Base-by-base conservation (phyloP, 2,888 invertebrate species). In the Odontocolon sp. region DNA sequence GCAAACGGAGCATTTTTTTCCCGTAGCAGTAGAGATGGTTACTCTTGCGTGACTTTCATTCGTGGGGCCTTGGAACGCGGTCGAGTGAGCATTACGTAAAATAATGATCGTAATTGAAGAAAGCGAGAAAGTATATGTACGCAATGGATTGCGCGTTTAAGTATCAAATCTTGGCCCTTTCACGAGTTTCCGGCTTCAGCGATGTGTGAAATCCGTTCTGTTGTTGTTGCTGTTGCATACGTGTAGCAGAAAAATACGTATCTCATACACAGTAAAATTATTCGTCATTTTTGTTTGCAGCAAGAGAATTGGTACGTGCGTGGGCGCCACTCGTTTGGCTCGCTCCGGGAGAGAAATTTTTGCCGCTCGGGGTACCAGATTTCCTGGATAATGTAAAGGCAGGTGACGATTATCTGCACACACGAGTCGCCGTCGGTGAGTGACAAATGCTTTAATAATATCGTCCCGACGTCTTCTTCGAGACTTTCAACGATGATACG, bases 251-350 rank as follows among this genome's bases (percentile, higher is more conserved):
- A n/a, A n/a, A n/a, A n/a, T n/a, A n/a, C n/a, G n/a, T n/a, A n/a
- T n/a, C n/a, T n/a, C n/a, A n/a, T n/a, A n/a, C n/a, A n/a, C n/a
- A n/a, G n/a, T n/a, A n/a, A n/a, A n/a, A n/a, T n/a, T n/a, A n/a
- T n/a, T n/a, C n/a, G n/a, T 28, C 31, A 2, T 59, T 31, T 50
- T 36, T 36, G n/a, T 57, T 80, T 77, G 8, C 81, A 88, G 88
- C 86, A 33, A 82, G 72, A 75, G 89, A 89, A 59, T 86, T 94
- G 74, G 92, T 93, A 47, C 91, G 88, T 71, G 91, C 92, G 87
- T 94, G 94, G 94, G 93, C 94, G 0, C 94, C 94, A 2, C 82
- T 94, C 52, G 92, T 94, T 21, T 94, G 94, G 93, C 89, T 94
- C 57, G 93, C 94, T 59, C 94, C 94, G 0, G 92, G 92, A 68